A percentile compares a stretch with the other conserved stretches of the same genome.
These are phyloP conservation scores for Polypedilum vanderplanki DNA, from an alignment of 1,140 invertebrate species.

Conservation along the genomic window DNA sequence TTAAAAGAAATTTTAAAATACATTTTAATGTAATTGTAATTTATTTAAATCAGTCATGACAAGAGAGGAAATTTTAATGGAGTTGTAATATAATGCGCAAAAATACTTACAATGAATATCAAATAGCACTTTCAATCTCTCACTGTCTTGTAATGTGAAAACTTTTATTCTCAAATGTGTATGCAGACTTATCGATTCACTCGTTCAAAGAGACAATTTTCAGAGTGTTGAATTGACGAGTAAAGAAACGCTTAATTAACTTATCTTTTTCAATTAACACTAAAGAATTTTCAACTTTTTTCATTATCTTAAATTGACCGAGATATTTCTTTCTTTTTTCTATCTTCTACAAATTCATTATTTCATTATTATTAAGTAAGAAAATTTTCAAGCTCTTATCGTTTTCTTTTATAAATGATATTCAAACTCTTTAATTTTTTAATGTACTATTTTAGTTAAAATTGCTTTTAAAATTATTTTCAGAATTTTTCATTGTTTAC, in stretches of 20 bases:
- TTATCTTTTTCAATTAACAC: neutral
- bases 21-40: neutral
- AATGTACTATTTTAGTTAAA: too few species aligned
- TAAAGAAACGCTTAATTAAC: neutral
- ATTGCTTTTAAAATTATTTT: too few species aligned
- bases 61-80: neutral
- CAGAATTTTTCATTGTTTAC: too few species aligned
- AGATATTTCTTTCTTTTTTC: too few species aligned
- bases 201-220: neutral
- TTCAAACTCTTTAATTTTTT: too few species aligned
- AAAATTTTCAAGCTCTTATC: too few species aligned
- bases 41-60: neutral
- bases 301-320: too few species aligned
- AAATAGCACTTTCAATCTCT: neutral
- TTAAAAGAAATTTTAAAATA: neutral
- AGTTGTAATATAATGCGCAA: neutral
- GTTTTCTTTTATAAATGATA: too few species aligned
- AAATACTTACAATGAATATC: neutral
- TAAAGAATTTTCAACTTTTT: neutral
- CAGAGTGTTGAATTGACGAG: neutral
- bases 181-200: neutral
- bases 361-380: too few species aligned
- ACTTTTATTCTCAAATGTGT: neutral
- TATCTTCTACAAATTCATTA: too few species aligned
- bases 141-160: neutral